These are phyloP conservation scores for Catamblyrhynchus diadema DNA, from an alignment of 2,797 vertebrate genomes.

Conservation along the genomic window DNA sequence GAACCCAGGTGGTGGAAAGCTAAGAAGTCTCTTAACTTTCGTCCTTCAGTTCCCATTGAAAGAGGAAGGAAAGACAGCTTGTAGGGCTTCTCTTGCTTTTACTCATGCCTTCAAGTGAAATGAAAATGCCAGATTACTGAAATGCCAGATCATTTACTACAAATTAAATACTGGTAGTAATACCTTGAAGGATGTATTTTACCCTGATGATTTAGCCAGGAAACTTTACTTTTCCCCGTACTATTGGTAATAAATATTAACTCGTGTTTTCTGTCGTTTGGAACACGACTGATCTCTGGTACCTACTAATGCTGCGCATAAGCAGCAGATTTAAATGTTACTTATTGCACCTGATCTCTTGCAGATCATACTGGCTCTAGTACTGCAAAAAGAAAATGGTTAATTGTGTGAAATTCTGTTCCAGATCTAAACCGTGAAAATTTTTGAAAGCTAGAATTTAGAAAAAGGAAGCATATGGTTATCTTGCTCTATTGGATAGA, in stretches of 20 bases:
- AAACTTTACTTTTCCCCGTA: background rate
- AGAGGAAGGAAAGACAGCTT: background rate
- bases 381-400: background rate
- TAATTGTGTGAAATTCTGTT: background rate
- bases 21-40: background rate
- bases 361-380: background rate
- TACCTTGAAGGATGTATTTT: accelerated
- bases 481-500: background rate
- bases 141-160: background rate
- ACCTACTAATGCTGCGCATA: background rate
- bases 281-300: background rate
- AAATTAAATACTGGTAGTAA: background rate
- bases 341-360: background rate
- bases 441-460: background rate
- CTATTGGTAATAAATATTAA: background rate
- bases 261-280: background rate
- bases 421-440: background rate
- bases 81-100: background rate
- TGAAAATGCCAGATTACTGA: background rate
- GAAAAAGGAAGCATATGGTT: background rate
- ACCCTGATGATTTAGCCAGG: accelerated
- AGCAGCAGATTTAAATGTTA: background rate
- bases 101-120: background rate
- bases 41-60: accelerated
- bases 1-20: background rate